Evolutionary conservation across 2,113 vertebrate genomes (phyloP), one percentile per base, ranked within the genome.

Genomic region (Alosa alosa): DNA sequence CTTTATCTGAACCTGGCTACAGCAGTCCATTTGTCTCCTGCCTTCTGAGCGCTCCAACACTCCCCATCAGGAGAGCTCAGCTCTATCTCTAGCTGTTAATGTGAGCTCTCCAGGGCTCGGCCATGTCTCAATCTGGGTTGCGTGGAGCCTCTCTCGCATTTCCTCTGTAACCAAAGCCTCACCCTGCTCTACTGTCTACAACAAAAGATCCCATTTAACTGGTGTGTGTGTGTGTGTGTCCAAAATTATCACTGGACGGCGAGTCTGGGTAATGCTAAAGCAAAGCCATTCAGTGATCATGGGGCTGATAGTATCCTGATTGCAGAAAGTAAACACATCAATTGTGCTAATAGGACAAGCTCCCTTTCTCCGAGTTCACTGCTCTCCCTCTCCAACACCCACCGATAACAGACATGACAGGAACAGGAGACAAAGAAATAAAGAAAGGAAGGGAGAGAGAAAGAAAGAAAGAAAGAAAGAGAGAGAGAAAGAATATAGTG

Each of bases 301-400:
- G 86, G 47, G 8, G 84, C 22, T 68, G 60, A 68, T 68, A 68
- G 60, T 22, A 5, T 25, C 60, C 22, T 68, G 60, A 68, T 22
- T 72, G 64, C 8, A 13, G 64, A 31, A 86, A 87, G 86, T 88
- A 93, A 91, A 93, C 89, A 91, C 82, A 88, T 89, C 85, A 84
- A 86, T 89, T 91, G 81, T 83, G 85, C 90, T 90, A 93, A 94
- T 91, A 89, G 82, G 86, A 86, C 81, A 81, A 88, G 91, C 60
- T 25, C 6, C 60, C 60, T 10, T 25, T 68, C 10, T 60, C 60
- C 22, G 5, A 68, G 22, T 25, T 68, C 60, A 22, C n/a, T 25
- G 22, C 60, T 68, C 60, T 68, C 60, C 60, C 60, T 68, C 60
- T 68, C 60, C 55, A 17, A 15, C 55, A 15, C 55, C 17, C 17